Evolutionary conservation across 2,888 invertebrate genomes (phyloP), one percentile per base, ranked within the genome.

Genomic region (Dynastes grantii): DNA sequence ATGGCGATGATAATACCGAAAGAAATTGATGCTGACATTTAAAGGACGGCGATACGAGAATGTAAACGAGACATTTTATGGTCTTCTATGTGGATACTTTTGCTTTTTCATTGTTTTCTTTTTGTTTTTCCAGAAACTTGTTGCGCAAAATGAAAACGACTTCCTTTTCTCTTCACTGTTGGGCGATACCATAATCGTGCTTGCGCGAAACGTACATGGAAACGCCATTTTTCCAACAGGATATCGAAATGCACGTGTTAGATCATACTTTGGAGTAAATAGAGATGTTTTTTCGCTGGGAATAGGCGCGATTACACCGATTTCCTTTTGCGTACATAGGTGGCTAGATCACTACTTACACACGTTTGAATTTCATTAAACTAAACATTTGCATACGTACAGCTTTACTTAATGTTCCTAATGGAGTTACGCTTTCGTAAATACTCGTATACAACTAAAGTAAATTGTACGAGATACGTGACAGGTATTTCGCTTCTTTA

Each of bases 1-100:
- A 75, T 49, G 61, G 27, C 61, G 32, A 40, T 45, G 73, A 75
- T 75, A 75, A 75, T 75, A n/a, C 45, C 45, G 49, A 61, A 22
- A 55, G 29, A 75, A 61, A 75, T 75, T 75, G 73, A 75, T 75
- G 61, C 61, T 63, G 73, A 75, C 73, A 75, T 75, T 75, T 61
- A 75, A 61, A 40, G 45, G 61, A 75, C 61, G 4, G 40, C 29
- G 45, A 45, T 27, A 45, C 40, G 61, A 32, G 61, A 75, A 61
- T 75, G 40, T 49, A 75, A 75, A 63, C 55, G 61, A 40, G 45
- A 49, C 73, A 11, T 61, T 75, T 61, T 49, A 68, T 63, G 22
- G 32, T 63, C 29, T 63, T 32, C 29, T 63, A 27, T 63, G 13
- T 29, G 29, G 29, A 63, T 32, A 65, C 13, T 68, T 27, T 27